phyloP scores from a whole-genome alignment of 2,797 vertebrate species.

The Sorex maritimensis region DNA sequence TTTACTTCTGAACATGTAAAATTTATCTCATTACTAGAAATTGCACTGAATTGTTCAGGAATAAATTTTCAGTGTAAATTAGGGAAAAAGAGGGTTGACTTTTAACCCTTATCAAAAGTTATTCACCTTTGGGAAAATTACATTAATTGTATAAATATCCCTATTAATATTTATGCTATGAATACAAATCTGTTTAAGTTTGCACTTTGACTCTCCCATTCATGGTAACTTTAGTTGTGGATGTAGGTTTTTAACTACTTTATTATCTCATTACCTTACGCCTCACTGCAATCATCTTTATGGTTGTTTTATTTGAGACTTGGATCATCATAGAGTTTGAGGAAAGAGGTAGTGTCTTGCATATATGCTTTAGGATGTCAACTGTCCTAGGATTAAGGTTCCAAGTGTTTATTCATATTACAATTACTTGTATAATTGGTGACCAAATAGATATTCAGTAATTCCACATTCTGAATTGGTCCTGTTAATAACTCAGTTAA shows the following conservation, averaged over 20 bases:
- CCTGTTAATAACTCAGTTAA: too few relatives aligned
- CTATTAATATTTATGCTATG: background rate
- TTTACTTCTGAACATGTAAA: background rate
- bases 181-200: background rate
- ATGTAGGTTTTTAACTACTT: background rate
- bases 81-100: background rate
- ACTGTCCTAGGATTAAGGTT: too few relatives aligned
- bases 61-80: constrained; percentile 32
- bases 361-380: too few relatives aligned
- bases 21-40: constrained; percentile 25
- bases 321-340: too few relatives aligned
- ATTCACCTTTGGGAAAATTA: constrained; percentile 49
- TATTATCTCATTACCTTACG: background rate
- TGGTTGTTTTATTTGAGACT: too few relatives aligned
- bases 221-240: background rate
- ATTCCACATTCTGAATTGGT: too few relatives aligned
- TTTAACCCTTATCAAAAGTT: background rate
- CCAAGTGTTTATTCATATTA: too few relatives aligned
- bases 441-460: too few relatives aligned
- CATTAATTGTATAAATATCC: background rate
- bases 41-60: constrained; percentile 16
- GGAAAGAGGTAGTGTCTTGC: too few relatives aligned
- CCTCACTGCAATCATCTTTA: too few relatives aligned
- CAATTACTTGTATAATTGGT: too few relatives aligned
- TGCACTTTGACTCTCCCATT: background rate